Conservation (phyloP, 2,888 invertebrate genomes). For the Hesperia comma region DNA sequence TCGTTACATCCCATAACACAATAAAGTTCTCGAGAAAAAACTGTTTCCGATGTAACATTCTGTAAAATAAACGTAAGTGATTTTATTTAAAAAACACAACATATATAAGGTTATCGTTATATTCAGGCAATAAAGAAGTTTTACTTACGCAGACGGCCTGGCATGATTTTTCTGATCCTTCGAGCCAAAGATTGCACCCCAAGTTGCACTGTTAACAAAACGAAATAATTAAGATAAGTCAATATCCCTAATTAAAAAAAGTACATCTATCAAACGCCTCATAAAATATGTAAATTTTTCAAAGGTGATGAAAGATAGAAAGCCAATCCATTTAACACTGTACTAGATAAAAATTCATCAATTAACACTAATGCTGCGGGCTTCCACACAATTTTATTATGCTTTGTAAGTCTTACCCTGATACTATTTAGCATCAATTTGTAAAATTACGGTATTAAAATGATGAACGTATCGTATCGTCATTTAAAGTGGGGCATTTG, state of each 20-base stretch:
- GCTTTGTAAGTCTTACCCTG: conserved; percentile 5
- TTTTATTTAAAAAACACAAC: conserved; percentile 15
- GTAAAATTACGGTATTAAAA: conserved; percentile 1
- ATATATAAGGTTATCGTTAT: neutral
- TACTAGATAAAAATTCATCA: conserved; percentile 45
- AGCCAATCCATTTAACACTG: conserved; percentile 31
- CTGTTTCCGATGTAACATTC: conserved; percentile 88
- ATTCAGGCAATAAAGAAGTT: neutral
- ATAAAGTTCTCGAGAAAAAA: conserved; percentile 88
- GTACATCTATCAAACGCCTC: conserved; percentile 13
- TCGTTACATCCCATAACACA: conserved; percentile 93
- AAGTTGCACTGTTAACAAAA: conserved; percentile 88
- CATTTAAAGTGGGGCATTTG: conserved; percentile 7
- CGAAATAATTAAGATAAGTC: neutral
- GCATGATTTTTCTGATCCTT: conserved; percentile 90
- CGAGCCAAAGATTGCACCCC: conserved; percentile 92
- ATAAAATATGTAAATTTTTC: conserved; percentile 16
- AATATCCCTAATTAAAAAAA: neutral
- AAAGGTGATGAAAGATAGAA: conserved; percentile 28
- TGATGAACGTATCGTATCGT: conserved; percentile 1
- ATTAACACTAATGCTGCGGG: conserved; percentile 71
- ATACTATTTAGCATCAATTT: conserved; percentile 18
- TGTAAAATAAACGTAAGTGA: conserved; percentile 59
- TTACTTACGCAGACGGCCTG: conserved; percentile 92
- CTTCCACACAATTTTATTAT: conserved; percentile 62